Conservation (phyloP, 2,113 vertebrate species). For the Halichoeres trimaculatus region DNA sequence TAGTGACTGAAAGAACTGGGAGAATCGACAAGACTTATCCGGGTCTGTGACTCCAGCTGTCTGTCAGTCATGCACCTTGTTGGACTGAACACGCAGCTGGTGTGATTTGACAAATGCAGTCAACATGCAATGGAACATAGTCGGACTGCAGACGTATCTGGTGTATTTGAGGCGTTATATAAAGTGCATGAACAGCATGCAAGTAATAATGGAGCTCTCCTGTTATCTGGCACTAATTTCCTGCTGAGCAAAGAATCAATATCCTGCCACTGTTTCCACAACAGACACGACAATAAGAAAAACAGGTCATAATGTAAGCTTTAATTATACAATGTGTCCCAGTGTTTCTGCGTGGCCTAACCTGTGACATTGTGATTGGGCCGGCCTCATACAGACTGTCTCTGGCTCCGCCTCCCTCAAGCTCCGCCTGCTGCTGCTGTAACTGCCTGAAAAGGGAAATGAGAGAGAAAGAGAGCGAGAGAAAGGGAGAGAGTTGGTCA, state of each 20-base stretch:
- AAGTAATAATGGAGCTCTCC: constrained; percentile 9
- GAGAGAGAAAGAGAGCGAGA: neutral
- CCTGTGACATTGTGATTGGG: constrained; percentile 78
- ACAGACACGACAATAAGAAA: neutral
- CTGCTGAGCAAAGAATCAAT: constrained; percentile 24
- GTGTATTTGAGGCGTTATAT: too few species aligned
- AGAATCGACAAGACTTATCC: too few species aligned
- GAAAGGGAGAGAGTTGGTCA: neutral
- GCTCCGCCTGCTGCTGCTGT: constrained; percentile 89
- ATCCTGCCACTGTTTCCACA: constrained; percentile 29
- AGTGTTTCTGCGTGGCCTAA: constrained; percentile 17
- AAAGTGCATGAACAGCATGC: neutral
- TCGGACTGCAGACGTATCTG: too few species aligned
- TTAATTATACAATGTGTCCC: neutral
- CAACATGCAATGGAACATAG: too few species aligned
- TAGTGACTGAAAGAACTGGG: too few species aligned
- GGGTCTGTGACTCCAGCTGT: too few species aligned
- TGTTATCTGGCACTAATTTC: constrained; percentile 4
- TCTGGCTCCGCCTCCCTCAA: constrained; percentile 88
- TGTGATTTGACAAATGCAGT: too few species aligned
- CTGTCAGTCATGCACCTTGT: too few species aligned
- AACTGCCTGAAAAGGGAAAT: constrained; percentile 75
- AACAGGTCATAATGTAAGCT: neutral
- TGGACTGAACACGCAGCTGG: too few species aligned
- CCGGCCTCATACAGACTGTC: constrained; percentile 85